These are phyloP conservation scores for Pachymerium ferrugineum DNA, from an alignment of 2,888 invertebrate species.

Conservation along the genomic window DNA sequence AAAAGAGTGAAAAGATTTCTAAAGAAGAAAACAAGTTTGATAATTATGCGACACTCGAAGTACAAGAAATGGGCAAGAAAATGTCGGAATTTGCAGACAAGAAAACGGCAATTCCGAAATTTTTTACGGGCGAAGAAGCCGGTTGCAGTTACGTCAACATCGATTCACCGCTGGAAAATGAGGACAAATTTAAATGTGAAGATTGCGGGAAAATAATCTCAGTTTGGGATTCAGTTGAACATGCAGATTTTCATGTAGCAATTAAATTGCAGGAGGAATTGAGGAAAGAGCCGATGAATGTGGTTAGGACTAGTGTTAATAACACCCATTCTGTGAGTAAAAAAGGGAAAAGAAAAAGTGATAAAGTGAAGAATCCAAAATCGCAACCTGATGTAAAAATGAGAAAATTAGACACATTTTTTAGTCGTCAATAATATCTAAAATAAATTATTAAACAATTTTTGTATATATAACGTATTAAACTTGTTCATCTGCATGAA, in stretches of 20 bases:
- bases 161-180: too few relatives aligned
- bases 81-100: too few relatives aligned
- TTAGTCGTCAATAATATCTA: too few relatives aligned
- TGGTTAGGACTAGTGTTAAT: neutral
- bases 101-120: conserved; percentile 30
- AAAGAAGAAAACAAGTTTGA: too few relatives aligned
- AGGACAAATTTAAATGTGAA: conserved; percentile 53
- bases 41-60: neutral
- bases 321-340: too few relatives aligned
- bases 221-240: conserved; percentile 61
- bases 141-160: neutral
- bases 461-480: too few relatives aligned
- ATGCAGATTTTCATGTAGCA: conserved; percentile 80
- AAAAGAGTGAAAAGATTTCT: too few relatives aligned
- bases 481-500: too few relatives aligned
- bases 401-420: neutral
- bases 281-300: neutral
- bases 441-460: too few relatives aligned
- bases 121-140: conserved; percentile 42
- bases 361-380: neutral
- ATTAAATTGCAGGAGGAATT: conserved; percentile 62
- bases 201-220: conserved; percentile 63
- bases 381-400: neutral
- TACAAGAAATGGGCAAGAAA: neutral
- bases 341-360: neutral